A percentile compares a stretch with the other conserved stretches of the same genome.
phyloP scores from a whole-genome alignment of 2,888 invertebrate species.

The Folsomia candida region DNA sequence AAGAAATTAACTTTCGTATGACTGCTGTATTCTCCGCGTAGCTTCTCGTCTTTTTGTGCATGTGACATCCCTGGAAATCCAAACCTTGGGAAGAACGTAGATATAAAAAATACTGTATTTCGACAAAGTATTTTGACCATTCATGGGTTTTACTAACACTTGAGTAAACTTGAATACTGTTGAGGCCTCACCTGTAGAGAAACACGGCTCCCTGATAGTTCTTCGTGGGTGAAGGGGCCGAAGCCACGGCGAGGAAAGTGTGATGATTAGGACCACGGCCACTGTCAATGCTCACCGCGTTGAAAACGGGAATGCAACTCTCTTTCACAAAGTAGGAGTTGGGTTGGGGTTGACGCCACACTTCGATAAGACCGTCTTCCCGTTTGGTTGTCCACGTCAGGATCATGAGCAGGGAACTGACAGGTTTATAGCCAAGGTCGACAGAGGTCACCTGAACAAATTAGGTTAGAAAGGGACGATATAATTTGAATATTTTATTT shows the following conservation, averaged over 20 bases:
- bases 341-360: conserved; percentile 9
- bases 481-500: too few species aligned
- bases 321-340: not conserved
- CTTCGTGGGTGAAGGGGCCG: conserved; percentile 16
- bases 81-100: too few species aligned
- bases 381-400: not conserved
- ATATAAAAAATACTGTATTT: too few species aligned
- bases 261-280: conserved; percentile 22
- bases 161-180: too few species aligned
- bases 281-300: conserved; percentile 26
- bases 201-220: conserved; percentile 33
- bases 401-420: too few species aligned
- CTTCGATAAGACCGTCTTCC: conserved; percentile 17
- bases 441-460: too few species aligned
- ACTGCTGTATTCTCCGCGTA: too few species aligned
- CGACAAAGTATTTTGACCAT: not conserved
- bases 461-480: too few species aligned
- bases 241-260: conserved; percentile 34
- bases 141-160: not conserved
- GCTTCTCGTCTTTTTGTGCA: too few species aligned
- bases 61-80: too few species aligned
- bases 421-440: too few species aligned
- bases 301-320: conserved; percentile 32
- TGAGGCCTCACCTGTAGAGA: conserved; percentile 34
- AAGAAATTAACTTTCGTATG: too few species aligned